Conservation (phyloP, 2,113 vertebrate species). For the Chroicocephalus ridibundus region DNA sequence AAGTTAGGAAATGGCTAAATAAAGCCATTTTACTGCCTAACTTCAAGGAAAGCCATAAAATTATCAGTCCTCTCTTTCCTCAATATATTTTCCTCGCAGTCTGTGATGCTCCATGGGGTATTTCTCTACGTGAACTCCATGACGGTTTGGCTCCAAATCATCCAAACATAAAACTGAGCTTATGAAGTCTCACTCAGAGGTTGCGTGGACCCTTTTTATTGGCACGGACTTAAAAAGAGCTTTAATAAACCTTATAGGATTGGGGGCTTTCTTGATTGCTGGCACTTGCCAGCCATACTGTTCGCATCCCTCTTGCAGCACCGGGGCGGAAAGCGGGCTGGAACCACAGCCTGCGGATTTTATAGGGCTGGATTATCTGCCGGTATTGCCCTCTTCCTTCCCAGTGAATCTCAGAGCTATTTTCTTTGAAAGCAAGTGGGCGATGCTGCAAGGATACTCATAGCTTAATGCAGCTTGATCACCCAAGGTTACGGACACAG, state of each 20-base stretch:
- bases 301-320: not conserved
- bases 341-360: constrained; percentile 25
- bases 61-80: constrained; percentile 51
- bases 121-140: constrained; percentile 31
- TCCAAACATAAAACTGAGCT: constrained; percentile 45
- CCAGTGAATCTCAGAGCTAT: not conserved
- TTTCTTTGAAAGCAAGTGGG: constrained; percentile 48
- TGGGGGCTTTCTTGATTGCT: constrained; percentile 34
- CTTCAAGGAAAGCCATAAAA: constrained; percentile 43
- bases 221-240: constrained; percentile 56
- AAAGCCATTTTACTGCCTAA: constrained; percentile 37
- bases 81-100: constrained; percentile 4
- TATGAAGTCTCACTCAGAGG: constrained; percentile 40
- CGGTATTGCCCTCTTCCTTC: constrained; percentile 1
- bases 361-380: constrained; percentile 47
- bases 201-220: constrained; percentile 52
- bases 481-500: not conserved
- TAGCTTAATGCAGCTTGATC: not conserved
- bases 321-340: not conserved
- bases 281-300: not conserved
- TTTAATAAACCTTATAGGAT: constrained; percentile 52
- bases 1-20: constrained; percentile 24
- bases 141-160: constrained; percentile 56
- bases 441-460: constrained; percentile 14
- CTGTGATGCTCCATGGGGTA: constrained; percentile 27